Base-by-base conservation (phyloP, 92 coral and sea anemone species). In the Desmophyllum pertusum region DNA sequence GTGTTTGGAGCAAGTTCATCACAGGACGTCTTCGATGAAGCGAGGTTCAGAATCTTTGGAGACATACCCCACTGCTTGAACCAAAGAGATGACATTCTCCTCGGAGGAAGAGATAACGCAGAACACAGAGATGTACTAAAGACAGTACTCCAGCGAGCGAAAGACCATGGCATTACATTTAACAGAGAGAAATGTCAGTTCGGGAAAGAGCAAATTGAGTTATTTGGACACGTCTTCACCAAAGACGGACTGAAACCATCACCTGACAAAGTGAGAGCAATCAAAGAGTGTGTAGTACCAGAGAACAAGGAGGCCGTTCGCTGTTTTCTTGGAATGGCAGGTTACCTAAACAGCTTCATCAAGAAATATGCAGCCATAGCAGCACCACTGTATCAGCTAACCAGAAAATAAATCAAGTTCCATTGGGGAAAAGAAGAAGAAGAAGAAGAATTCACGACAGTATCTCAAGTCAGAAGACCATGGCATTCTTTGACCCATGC, bases 321-420 rank as follows among this genome's bases (percentile, higher is more conserved):
- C 7, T 89, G 95, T 59, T 92, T 92, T 75, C 85, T 92, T 0
- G 89, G 89, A 30, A 88, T 91, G 91, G 82, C 91, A 33, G 91
- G 94, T 10, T 88, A 88, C 79, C 77, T 87, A 10, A 79, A 80
- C 73, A 89, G 59, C 78, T 89, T 84, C 86, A 89, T 88, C 75
- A 63, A 36, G 39, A 76, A 61, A 39, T 82, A 88, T 40, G 90
- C 92, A 82, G 46, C 84, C 85, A 76, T 89, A 17, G 88, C 95
- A 75, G 86, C 82, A 73, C 95, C 89, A 36, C 81, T 85, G 6
- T 65, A 65, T 19, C 51, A 46, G 31, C 67, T 84, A 72, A 88
- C 92, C 73, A 18, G 76, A 53, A 86, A 85, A 89, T 85, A 85
- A 42, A 81, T 51, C 5, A 75, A 90, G 19, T 86, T 85, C 64